A percentile compares a stretch with the other conserved stretches of the same genome.
phyloP scores from a whole-genome alignment of 2,888 invertebrate genomes.

The Anaspis maculata region DNA sequence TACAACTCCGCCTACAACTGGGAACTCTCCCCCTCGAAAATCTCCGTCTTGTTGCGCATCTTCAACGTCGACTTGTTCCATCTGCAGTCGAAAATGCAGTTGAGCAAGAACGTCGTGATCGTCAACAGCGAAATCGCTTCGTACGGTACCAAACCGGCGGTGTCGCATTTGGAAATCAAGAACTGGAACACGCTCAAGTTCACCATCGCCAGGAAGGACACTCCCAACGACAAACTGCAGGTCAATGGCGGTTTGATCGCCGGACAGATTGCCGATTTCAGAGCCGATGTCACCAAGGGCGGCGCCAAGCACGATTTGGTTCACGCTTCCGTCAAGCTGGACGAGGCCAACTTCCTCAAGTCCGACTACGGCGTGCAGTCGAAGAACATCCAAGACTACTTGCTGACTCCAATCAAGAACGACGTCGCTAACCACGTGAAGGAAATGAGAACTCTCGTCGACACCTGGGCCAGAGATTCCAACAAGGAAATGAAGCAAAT shows the following conservation, averaged over 20 bases:
- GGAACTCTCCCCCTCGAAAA: conserved; percentile 21
- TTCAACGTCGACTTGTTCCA: conserved; percentile 49
- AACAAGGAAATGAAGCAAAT: conserved; percentile 42
- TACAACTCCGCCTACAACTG: conserved; percentile 22
- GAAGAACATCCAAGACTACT: conserved; percentile 50
- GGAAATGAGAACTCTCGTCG: conserved; percentile 34
- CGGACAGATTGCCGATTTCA: conserved; percentile 53
- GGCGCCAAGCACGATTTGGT: conserved; percentile 51
- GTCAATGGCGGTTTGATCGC: conserved; percentile 50
- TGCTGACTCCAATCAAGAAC: conserved; percentile 27
- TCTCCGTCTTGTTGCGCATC: conserved; percentile 30
- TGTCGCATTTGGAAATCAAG: conserved; percentile 45
- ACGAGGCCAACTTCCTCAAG: conserved; percentile 55
- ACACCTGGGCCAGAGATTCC: conserved; percentile 40
- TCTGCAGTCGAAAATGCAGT: conserved; percentile 42
- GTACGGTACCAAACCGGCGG: conserved; percentile 46
- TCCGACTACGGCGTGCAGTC: conserved; percentile 52
- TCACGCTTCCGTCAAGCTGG: conserved; percentile 51
- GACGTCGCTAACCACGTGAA: conserved; percentile 18
- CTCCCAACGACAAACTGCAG: conserved; percentile 47
- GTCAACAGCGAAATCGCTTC: conserved; percentile 45
- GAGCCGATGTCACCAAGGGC: conserved; percentile 47
- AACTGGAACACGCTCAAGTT: conserved; percentile 52
- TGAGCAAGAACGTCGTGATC: conserved; percentile 47
- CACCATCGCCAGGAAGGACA: conserved; percentile 44